Evolutionary conservation across 2,888 invertebrate genomes (phyloP).

Genomic region (Eupelmus urozonus): DNA sequence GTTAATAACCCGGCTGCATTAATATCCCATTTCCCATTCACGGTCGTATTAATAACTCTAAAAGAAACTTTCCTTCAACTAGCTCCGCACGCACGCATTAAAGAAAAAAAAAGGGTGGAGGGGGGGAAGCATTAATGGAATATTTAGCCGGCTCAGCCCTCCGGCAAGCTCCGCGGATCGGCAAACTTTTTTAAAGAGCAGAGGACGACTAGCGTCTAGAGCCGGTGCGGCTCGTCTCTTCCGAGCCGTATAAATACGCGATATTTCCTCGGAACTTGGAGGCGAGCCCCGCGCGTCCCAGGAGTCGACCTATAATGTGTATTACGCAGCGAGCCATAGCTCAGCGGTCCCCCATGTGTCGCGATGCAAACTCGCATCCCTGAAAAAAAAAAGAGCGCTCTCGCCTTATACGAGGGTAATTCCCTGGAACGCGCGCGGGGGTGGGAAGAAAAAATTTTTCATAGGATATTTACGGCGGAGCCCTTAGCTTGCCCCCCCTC

Average conservation of each 20-base stretch:
- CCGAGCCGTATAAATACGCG: constrained; percentile 28
- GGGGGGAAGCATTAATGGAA: constrained; percentile 27
- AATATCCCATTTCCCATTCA: not conserved
- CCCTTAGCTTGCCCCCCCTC: too few species aligned
- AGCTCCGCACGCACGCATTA: too few species aligned
- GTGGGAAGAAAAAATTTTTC: constrained; percentile 22
- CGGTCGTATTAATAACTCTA: constrained; percentile 2
- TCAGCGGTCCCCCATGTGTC: constrained; percentile 11
- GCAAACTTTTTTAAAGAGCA: constrained; percentile 39
- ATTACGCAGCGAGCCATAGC: constrained; percentile 14
- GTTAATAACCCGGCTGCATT: not conserved
- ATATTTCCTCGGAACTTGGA: constrained; percentile 31
- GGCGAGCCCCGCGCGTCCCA: not conserved
- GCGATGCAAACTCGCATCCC: not conserved
- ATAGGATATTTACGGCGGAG: constrained; percentile 27
- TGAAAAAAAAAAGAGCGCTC: not conserved
- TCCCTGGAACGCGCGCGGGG: constrained; percentile 1
- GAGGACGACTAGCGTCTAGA: not conserved
- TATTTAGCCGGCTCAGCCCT: not conserved
- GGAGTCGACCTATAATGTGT: not conserved
- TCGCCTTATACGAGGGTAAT: constrained; percentile 27
- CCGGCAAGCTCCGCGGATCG: constrained; percentile 2
- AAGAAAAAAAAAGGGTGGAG: not conserved
- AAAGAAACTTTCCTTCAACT: not conserved
- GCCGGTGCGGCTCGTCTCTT: not conserved